Evolutionary conservation across 2,797 vertebrate genomes (phyloP).

Genomic region (Ceyx erithaca): DNA sequence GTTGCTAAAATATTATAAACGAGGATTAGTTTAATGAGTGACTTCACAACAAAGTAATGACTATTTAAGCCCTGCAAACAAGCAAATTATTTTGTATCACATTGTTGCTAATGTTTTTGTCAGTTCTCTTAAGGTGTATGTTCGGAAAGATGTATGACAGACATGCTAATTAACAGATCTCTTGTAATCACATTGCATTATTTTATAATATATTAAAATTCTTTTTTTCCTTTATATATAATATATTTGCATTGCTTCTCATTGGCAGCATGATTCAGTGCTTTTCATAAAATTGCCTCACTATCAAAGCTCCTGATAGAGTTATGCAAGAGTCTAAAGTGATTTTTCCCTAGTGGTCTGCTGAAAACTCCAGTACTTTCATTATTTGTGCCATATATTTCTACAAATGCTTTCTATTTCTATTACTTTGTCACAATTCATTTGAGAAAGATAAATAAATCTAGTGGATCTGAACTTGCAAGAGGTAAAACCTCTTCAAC

Average conservation of each 20-base stretch:
- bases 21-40: conserved; percentile 71
- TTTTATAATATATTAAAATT: background rate
- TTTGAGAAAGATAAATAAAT: background rate
- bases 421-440: background rate
- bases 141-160: conserved; percentile 17
- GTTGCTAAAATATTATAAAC: conserved; percentile 66
- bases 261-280: conserved; percentile 1
- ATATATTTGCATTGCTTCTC: background rate
- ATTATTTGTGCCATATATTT: background rate
- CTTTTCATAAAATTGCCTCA: background rate
- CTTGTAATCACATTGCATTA: background rate
- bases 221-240: background rate
- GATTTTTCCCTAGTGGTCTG: background rate
- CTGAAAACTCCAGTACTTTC: background rate
- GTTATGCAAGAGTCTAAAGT: background rate
- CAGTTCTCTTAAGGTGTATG: conserved; percentile 8
- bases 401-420: background rate
- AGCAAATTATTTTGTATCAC: conserved; percentile 67
- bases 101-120: background rate
- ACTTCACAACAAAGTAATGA: conserved; percentile 67
- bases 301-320: background rate
- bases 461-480: background rate
- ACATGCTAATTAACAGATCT: conserved; percentile 46
- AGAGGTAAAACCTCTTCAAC: background rate
- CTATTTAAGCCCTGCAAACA: conserved; percentile 71